Percentiles rank a stretch among this genome's conserved stretches.
Conservation (phyloP, 2,113 vertebrate species). For the Pelvicachromis taeniatus region DNA sequence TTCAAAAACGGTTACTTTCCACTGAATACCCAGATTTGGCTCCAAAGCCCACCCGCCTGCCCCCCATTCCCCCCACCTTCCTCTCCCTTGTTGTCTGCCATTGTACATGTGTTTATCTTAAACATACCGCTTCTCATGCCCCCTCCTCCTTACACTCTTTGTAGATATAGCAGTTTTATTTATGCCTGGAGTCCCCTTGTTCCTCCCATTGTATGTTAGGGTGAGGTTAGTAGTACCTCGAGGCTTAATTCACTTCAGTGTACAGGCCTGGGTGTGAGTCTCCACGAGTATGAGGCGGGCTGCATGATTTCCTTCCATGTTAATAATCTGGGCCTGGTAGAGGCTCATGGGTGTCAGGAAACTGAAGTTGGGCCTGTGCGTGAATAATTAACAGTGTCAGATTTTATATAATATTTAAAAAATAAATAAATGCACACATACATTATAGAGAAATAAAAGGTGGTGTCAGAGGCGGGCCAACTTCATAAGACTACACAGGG, state of each 20-base stretch:
- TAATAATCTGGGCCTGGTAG: not conserved
- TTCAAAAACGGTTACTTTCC: not conserved
- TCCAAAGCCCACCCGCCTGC: not conserved
- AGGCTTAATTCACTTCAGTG: not conserved
- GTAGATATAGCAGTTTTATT: slow-evolving; percentile 35
- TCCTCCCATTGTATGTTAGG: slow-evolving; percentile 35
- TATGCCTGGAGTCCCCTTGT: slow-evolving; percentile 19
- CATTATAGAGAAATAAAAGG: not conserved
- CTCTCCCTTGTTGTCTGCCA: not conserved
- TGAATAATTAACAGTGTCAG: not conserved
- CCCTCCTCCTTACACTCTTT: slow-evolving; percentile 1
- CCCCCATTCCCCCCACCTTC: not conserved
- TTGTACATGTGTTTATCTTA: slow-evolving; percentile 61
- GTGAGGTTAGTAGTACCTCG: slow-evolving; percentile 33
- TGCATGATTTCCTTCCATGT: not conserved
- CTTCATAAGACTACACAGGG: not conserved
- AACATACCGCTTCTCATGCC: slow-evolving; percentile 44
- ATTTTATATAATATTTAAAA: not conserved
- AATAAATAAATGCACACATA: not conserved
- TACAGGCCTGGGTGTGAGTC: not conserved
- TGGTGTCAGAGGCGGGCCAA: not conserved
- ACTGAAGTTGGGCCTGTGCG: not conserved
- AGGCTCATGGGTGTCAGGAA: slow-evolving; percentile 12
- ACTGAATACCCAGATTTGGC: not conserved
- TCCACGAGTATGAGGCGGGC: not conserved